Evolutionary conservation across 2,888 invertebrate species (phyloP), one percentile per base, ranked within the genome.

Genomic region (Nemotelus nigrinus): DNA sequence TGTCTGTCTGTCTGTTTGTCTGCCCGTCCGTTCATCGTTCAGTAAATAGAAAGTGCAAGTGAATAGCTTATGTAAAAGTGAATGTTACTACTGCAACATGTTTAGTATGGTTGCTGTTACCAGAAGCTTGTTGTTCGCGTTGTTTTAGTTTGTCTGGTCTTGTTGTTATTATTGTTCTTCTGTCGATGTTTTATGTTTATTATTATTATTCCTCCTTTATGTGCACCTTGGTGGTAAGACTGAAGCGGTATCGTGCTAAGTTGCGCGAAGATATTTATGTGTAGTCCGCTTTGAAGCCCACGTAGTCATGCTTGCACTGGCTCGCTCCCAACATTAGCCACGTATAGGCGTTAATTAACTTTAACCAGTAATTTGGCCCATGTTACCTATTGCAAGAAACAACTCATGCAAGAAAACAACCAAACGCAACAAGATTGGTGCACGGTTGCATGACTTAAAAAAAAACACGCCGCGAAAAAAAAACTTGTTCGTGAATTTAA

Each of bases 51-150:
- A 72, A 72, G 72, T 72, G 72, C 72, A 72, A 72, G 72, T 72
- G 72, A 72, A 72, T 58, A 58, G 43, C 72, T 72, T 72, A 72
- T 60, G 60, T 72, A 72, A 72, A 72, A 72, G 72, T 72, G 72
- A 72, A 72, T 58, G 72, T 72, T 58, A 60, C 8, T 25, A 57
- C 39, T 72, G 72, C 72, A 72, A 57, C n/a, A 58, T 44, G 58
- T 47, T 57, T 70, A 8, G 39, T 25, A 25, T 25, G 25, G 25
- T 39, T 63, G 63, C 44, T 53, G 70, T 53, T 70, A 53, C 25
- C 70, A 70, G 70, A 53, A 70, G 43, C 70, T 53, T 55, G 53
- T 39, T 50, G 60, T 7, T 25, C 41, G 25, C 41, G 41, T 48
- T 70, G 70, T 50, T 53, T 45, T 65, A 65, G 53, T 53, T 70